A percentile compares a stretch with the other conserved stretches of the same genome.
These are phyloP conservation scores for Graptemys geographica DNA, from an alignment of 2,797 vertebrate species.

Conservation along the genomic window DNA sequence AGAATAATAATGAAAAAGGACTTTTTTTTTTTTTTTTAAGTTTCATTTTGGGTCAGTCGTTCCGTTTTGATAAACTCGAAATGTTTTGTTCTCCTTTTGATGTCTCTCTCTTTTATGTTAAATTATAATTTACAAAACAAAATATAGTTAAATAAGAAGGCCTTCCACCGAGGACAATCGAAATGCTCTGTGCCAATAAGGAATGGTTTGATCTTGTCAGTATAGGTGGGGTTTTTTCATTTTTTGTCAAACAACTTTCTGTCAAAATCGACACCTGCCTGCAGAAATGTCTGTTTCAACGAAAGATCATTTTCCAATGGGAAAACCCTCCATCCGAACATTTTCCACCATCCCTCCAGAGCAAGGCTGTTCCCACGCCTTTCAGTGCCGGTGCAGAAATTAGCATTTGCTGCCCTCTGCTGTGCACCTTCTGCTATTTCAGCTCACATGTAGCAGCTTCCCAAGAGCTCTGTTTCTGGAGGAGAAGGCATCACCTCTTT, in stretches of 20 bases:
- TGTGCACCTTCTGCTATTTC: slow-evolving; percentile 49
- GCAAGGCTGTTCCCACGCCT: background rate
- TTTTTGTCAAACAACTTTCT: background rate
- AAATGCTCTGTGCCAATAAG: background rate
- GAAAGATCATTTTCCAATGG: background rate
- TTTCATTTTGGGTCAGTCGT: background rate
- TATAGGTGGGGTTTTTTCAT: background rate
- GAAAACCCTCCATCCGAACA: background rate
- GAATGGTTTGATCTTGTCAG: background rate
- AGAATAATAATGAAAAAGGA: background rate
- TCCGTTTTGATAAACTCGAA: slow-evolving; percentile 15
- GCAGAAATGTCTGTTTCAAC: background rate
- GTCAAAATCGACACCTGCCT: background rate
- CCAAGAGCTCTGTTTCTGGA: background rate
- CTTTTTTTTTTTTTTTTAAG: background rate
- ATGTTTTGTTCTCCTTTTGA: background rate
- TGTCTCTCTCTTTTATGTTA: background rate
- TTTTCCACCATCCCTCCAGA: background rate
- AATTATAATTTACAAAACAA: background rate
- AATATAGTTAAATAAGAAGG: slow-evolving; percentile 1
- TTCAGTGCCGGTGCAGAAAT: background rate
- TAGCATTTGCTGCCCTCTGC: slow-evolving; percentile 70
- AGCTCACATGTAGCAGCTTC: background rate
- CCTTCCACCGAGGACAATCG: background rate
- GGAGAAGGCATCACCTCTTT: background rate